Evolutionary conservation across 1,140 invertebrate species (phyloP).

Genomic region (Drosophila takahashii): DNA sequence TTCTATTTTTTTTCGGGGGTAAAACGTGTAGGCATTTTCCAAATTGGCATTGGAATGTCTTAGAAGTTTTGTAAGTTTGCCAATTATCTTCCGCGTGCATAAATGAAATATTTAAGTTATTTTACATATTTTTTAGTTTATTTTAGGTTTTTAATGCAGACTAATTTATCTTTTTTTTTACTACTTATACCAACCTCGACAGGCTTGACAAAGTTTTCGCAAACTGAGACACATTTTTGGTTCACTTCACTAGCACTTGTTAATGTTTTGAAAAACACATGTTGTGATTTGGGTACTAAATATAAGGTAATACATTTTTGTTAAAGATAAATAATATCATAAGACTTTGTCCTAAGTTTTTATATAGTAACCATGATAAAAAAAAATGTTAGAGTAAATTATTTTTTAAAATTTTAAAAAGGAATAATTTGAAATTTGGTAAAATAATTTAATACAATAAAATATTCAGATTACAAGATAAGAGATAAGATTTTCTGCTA

Average conservation of each 20-base stretch:
- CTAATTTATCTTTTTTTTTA: neutral
- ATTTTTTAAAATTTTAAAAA: no score
- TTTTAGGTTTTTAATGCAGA: neutral
- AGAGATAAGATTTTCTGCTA: no score
- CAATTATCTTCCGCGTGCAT: slow-evolving; percentile 14
- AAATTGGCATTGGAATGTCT: slow-evolving; percentile 34
- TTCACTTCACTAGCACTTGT: slow-evolving; percentile 1
- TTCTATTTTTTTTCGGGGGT: neutral
- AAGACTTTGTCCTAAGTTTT: neutral
- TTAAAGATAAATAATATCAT: neutral
- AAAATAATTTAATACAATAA: no score
- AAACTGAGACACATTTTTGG: slow-evolving; percentile 64
- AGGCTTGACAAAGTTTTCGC: slow-evolving; percentile 63
- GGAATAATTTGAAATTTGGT: no score
- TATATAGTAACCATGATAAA: slow-evolving; percentile 3
- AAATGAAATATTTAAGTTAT: slow-evolving; percentile 6
- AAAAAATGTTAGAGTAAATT: no score
- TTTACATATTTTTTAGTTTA: slow-evolving; percentile 1
- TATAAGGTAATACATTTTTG: neutral
- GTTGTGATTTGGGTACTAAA: slow-evolving; percentile 1
- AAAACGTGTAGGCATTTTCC: slow-evolving; percentile 20
- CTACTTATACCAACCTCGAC: slow-evolving; percentile 64
- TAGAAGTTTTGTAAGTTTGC: slow-evolving; percentile 35
- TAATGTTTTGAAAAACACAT: slow-evolving; percentile 42
- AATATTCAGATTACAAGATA: no score